phyloP scores from a whole-genome alignment of 2,888 invertebrate genomes.

The Lasiommata megera region DNA sequence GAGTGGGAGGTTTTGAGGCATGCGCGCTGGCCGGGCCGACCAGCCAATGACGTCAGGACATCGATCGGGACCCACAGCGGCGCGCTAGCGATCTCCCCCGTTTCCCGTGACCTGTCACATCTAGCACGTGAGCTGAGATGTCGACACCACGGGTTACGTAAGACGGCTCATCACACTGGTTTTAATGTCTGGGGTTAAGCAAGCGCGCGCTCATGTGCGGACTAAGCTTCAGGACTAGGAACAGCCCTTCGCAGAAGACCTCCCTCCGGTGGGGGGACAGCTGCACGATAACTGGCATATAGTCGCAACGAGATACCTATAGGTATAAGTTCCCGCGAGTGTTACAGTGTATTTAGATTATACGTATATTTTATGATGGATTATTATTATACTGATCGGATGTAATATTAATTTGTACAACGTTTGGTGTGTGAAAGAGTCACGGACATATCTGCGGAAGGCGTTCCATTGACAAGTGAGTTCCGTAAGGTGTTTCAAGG shows the following conservation, averaged over 20 bases:
- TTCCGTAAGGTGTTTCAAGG: background rate
- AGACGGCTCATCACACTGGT: constrained; percentile 43
- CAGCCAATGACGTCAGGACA: constrained; percentile 68
- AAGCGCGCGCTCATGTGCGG: constrained; percentile 92
- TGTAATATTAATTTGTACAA: constrained; percentile 24
- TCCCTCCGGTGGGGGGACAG: constrained; percentile 98
- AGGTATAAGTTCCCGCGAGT: constrained; percentile 32
- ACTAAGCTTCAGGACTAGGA: constrained; percentile 97
- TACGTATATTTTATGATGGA: constrained; percentile 47
- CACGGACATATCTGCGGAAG: constrained; percentile 17
- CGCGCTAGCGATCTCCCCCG: constrained; percentile 34
- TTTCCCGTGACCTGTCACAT: constrained; percentile 49
- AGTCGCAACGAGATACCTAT: constrained; percentile 20
- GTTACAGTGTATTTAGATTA: constrained; percentile 44
- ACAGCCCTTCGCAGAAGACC: constrained; percentile 98
- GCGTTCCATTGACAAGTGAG: constrained; percentile 38
- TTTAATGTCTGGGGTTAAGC: constrained; percentile 54
- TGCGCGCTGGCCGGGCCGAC: constrained; percentile 38
- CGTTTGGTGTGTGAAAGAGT: constrained; percentile 31
- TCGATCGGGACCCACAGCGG: constrained; percentile 56
- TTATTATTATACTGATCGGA: constrained; percentile 40
- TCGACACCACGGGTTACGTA: constrained; percentile 56
- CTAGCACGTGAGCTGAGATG: constrained; percentile 51
- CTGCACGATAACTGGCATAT: constrained; percentile 68
- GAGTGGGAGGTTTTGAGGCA: constrained; percentile 38